Evolutionary conservation across 2,797 vertebrate genomes (phyloP).

Genomic region (Prionace glauca): DNA sequence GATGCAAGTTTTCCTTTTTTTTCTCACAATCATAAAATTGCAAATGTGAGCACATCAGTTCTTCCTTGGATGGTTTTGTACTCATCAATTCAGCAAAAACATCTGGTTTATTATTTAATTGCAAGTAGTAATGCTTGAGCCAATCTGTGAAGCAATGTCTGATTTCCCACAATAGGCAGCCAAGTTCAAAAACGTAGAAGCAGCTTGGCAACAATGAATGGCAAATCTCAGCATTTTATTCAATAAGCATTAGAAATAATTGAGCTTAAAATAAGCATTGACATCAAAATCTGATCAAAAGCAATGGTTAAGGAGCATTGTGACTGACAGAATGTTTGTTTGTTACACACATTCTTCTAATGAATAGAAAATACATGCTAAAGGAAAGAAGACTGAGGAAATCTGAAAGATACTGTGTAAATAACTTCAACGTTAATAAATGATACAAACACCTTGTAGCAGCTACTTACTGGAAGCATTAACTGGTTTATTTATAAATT

Average conservation of each 20-base stretch:
- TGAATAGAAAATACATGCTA: not conserved
- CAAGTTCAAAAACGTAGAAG: constrained; percentile 12
- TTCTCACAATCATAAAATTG: constrained; percentile 1
- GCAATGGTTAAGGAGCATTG: not conserved
- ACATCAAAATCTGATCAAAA: not conserved
- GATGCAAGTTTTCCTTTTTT: not conserved
- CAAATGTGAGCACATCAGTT: not conserved
- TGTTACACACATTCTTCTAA: not conserved
- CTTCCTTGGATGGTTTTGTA: not conserved
- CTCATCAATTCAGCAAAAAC: not conserved
- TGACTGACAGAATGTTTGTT: not conserved
- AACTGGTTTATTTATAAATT: not conserved
- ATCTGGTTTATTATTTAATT: constrained; percentile 32
- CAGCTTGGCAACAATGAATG: constrained; percentile 7
- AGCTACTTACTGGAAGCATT: not conserved
- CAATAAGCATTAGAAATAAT: not conserved
- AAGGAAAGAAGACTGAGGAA: not conserved
- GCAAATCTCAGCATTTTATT: not conserved
- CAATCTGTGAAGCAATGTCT: constrained; percentile 30
- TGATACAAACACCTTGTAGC: not conserved
- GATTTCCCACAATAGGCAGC: constrained; percentile 3
- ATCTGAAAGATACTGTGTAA: not conserved
- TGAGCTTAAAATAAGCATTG: not conserved
- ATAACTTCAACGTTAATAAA: not conserved
- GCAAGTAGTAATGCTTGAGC: not conserved